Percentiles rank a stretch among this genome's conserved stretches.
phyloP scores from a whole-genome alignment of 2,888 invertebrate species.

The Chymomyza fuscimana region DNA sequence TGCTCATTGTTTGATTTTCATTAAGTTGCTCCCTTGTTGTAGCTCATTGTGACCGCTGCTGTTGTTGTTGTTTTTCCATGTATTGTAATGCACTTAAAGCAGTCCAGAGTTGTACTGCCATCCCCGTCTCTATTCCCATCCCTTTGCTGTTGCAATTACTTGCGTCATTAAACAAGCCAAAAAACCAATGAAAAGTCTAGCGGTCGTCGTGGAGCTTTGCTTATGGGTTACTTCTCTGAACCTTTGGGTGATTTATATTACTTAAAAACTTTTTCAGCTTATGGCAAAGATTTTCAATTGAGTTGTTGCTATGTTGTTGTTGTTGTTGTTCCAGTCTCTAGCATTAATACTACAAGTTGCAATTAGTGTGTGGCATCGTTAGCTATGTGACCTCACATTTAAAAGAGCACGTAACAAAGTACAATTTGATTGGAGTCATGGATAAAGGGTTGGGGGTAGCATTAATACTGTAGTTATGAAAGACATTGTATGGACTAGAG shows the following conservation, averaged over 20 bases:
- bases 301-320: conserved; percentile 25
- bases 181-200: conserved; percentile 25
- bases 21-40: conserved; percentile 61
- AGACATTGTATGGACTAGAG: not conserved
- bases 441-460: not conserved
- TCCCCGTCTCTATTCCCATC: not conserved
- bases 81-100: conserved; percentile 18
- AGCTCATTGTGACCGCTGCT: conserved; percentile 4
- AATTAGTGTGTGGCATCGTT: conserved; percentile 40
- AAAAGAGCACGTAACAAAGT: not conserved
- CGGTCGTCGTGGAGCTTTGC: not conserved
- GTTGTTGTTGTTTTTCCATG: conserved; percentile 28
- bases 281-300: conserved; percentile 55
- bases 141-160: conserved; percentile 54
- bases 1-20: conserved; percentile 62
- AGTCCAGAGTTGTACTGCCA: not conserved
- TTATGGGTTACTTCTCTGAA: conserved; percentile 51
- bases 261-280: conserved; percentile 49
- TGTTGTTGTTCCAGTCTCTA: conserved; percentile 24
- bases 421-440: not conserved
- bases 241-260: conserved; percentile 70
- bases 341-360: conserved; percentile 47
- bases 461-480: not conserved
- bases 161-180: conserved; percentile 65
- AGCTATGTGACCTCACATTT: not conserved